Evolutionary conservation across 2,797 vertebrate species (phyloP), one percentile per base, ranked within the genome.

Genomic region (Mormyrops boulengeri): DNA sequence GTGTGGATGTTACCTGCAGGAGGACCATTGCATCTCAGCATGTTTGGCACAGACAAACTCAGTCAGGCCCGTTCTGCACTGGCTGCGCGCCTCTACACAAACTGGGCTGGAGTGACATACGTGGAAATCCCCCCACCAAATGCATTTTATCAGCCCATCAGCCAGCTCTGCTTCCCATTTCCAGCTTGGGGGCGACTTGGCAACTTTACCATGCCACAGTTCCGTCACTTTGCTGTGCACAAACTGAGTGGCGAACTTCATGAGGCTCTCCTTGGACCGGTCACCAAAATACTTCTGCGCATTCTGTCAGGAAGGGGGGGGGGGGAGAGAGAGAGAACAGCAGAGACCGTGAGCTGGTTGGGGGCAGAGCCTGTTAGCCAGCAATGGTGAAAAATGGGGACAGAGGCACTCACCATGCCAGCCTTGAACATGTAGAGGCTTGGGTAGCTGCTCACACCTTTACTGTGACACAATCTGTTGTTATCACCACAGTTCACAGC

Each of bases 401-500:
- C 38, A 11, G 34, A 55, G 17, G 19, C 9, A 90, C 96, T 95
- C 92, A 99, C 98, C 96, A 95, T 97, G 94, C 97, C 97, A 66
- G 96, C 94, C 94, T 95, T 97, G 94, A 96, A 99, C 22, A 99
- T 85, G 12, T 96, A 97, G 77, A 99, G 96, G 89, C 98, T 99
- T 49, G 98, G 98, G 89, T 99, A 99, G 91, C 98, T 98, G 94
- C 92, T 98, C 93, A 99, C 97, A 73, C 98, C 98, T 93, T 97
- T 98, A 91, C 96, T 97, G 92, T 97, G 95, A 92, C 98, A 99
- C 44, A 99, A 96, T 92, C 96, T 96, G 91, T 97, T 95, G 85
- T 99, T 98, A 94, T 99, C 98, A 0, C 98, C 98, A 91, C 98
- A 99, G 94, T 99, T 99, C 87, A 99, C 98, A 0, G 98, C 98